Conservation (phyloP, 2,797 vertebrate genomes). For the Gallinago stenura region DNA sequence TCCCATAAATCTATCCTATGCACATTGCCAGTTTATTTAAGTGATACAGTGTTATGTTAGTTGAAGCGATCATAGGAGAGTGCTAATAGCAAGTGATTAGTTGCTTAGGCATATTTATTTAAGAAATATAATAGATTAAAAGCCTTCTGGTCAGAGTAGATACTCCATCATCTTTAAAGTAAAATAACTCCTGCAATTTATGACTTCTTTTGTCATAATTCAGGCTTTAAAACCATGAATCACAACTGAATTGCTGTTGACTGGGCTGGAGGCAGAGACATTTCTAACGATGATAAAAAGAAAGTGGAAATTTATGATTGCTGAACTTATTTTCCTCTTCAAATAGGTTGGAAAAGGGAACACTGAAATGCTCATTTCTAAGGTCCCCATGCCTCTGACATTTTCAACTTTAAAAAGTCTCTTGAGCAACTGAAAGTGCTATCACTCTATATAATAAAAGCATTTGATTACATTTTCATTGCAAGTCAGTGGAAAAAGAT, state of each 20-base stretch:
- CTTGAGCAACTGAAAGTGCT: not conserved
- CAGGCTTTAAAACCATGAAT: constrained; percentile 42
- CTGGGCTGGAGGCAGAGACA: constrained; percentile 1
- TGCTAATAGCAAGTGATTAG: constrained; percentile 60
- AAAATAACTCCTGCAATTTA: constrained; percentile 63
- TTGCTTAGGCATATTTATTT: constrained; percentile 60
- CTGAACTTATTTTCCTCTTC: not conserved
- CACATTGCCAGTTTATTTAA: constrained; percentile 53
- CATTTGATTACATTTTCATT: not conserved
- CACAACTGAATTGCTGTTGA: constrained; percentile 7
- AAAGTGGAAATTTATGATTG: constrained; percentile 7
- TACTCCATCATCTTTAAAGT: constrained; percentile 60
- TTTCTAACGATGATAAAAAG: not conserved
- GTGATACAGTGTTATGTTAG: constrained; percentile 51
- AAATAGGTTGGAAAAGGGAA: not conserved
- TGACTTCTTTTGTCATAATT: constrained; percentile 59
- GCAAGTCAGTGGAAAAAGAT: not conserved
- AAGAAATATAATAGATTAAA: constrained; percentile 60
- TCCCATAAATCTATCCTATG: constrained; percentile 20
- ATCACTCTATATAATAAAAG: not conserved
- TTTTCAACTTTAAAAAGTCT: not conserved
- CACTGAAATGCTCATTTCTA: not conserved
- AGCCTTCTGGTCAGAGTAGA: constrained; percentile 41
- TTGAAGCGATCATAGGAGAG: constrained; percentile 43
- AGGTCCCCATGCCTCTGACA: not conserved